Evolutionary conservation across 2,113 vertebrate genomes (phyloP).

Genomic region (Formicarius rufipectus): DNA sequence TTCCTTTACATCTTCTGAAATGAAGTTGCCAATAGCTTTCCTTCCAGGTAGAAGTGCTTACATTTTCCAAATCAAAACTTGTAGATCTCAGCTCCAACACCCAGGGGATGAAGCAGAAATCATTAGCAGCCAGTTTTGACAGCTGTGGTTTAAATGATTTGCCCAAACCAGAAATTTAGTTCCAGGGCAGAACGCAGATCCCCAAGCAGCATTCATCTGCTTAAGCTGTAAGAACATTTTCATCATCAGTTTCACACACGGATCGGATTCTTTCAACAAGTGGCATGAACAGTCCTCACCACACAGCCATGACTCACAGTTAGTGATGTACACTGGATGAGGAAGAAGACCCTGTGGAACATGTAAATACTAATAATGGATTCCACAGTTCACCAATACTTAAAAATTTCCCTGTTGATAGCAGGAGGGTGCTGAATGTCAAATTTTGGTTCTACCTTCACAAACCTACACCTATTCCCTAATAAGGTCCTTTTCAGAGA

Average conservation of each 20-base stretch:
- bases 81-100: not conserved
- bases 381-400: not conserved
- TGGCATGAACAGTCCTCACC: not conserved
- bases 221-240: not conserved
- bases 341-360: not conserved
- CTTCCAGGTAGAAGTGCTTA: not conserved
- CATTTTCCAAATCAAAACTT: not conserved
- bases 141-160: not conserved
- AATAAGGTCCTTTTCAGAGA: not conserved
- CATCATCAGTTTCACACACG: not conserved
- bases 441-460: not conserved
- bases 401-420: not conserved
- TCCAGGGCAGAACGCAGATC: not conserved
- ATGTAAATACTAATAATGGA: not conserved
- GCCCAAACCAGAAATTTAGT: not conserved
- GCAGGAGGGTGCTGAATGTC: not conserved
- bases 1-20: not conserved
- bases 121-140: not conserved
- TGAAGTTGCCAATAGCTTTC: not conserved
- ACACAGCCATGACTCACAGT: not conserved
- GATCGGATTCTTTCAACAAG: not conserved
- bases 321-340: not conserved
- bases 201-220: not conserved
- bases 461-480: not conserved
- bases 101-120: not conserved